phyloP scores from a whole-genome alignment of 2,888 invertebrate genomes.

The Morpho achilles region DNA sequence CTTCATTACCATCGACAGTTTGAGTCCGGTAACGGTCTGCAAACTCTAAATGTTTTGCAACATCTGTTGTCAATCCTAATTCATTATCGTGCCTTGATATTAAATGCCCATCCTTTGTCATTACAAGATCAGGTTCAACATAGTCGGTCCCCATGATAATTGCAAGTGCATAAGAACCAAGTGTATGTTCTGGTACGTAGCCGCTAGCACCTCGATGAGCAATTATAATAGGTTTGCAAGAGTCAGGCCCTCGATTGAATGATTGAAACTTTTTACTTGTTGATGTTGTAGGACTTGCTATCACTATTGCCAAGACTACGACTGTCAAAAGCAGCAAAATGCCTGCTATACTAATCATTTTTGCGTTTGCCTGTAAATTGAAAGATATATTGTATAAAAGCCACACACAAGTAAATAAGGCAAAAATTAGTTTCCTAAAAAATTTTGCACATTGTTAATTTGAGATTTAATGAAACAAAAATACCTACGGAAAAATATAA shows the following conservation, averaged over 20 bases:
- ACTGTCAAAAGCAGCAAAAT: conserved; percentile 19
- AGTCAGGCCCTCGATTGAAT: conserved; percentile 38
- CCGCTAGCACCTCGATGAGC: conserved; percentile 69
- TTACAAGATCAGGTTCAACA: conserved; percentile 66
- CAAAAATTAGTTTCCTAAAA: too few relatives aligned
- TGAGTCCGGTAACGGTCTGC: conserved; percentile 53
- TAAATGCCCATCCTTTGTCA: conserved; percentile 60
- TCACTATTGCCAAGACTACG: conserved; percentile 17
- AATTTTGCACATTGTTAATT: too few relatives aligned
- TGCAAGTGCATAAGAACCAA: conserved; percentile 65
- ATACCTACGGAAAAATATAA: too few relatives aligned
- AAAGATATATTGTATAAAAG: background rate
- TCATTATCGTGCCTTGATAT: conserved; percentile 68
- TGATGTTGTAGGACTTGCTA: conserved; percentile 24
- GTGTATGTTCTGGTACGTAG: conserved; percentile 66
- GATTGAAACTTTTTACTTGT: conserved; percentile 7
- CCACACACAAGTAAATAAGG: too few relatives aligned
- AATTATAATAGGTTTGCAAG: conserved; percentile 55
- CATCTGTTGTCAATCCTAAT: conserved; percentile 57
- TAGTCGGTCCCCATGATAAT: conserved; percentile 68
- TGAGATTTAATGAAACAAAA: too few relatives aligned
- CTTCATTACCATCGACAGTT: conserved; percentile 46
- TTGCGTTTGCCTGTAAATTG: conserved; percentile 23
- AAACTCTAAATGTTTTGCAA: conserved; percentile 53
- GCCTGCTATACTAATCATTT: conserved; percentile 17